Conservation (phyloP, 1,140 invertebrate species). For the Aphaenogaster rudis region DNA sequence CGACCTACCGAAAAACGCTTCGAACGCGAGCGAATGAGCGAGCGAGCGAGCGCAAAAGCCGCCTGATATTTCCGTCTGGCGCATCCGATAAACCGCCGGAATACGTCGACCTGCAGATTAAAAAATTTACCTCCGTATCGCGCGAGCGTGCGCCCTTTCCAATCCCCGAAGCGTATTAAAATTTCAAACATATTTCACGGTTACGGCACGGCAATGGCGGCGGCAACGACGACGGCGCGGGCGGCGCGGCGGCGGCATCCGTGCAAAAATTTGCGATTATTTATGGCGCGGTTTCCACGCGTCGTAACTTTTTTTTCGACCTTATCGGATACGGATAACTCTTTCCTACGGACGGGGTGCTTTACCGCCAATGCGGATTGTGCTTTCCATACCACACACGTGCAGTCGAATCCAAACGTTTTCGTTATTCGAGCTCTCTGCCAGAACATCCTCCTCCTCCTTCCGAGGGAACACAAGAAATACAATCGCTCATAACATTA, state of each 20-base stretch:
- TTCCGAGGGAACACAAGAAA: conserved; percentile 1
- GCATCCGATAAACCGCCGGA: conserved; percentile 62
- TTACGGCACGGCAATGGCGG: conserved; percentile 26
- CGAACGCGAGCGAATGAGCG: not conserved
- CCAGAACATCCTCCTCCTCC: not conserved
- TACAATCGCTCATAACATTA: conserved; percentile 53
- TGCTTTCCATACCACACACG: conserved; percentile 25
- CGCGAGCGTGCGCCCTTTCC: conserved; percentile 18
- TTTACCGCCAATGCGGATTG: conserved; percentile 55
- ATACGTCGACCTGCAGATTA: conserved; percentile 63
- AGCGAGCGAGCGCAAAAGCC: conserved; percentile 20
- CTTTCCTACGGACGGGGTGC: conserved; percentile 37
- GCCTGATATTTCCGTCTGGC: conserved; percentile 49
- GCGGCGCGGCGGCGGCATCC: conserved; percentile 22
- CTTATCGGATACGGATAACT: conserved; percentile 63
- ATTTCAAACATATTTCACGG: conserved; percentile 57
- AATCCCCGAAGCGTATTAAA: conserved; percentile 56
- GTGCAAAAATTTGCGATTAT: conserved; percentile 68
- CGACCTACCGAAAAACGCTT: conserved; percentile 17
- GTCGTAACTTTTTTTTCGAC: conserved; percentile 53
- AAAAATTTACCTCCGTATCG: conserved; percentile 67
- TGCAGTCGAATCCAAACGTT: not conserved
- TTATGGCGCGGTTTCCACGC: conserved; percentile 64
- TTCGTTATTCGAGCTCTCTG: conserved; percentile 10
- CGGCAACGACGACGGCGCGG: conserved; percentile 11